A percentile compares a stretch with the other conserved stretches of the same genome.
Evolutionary conservation across 2,797 vertebrate species (phyloP).

Genomic region (Phrynocephalus guinanensis): DNA sequence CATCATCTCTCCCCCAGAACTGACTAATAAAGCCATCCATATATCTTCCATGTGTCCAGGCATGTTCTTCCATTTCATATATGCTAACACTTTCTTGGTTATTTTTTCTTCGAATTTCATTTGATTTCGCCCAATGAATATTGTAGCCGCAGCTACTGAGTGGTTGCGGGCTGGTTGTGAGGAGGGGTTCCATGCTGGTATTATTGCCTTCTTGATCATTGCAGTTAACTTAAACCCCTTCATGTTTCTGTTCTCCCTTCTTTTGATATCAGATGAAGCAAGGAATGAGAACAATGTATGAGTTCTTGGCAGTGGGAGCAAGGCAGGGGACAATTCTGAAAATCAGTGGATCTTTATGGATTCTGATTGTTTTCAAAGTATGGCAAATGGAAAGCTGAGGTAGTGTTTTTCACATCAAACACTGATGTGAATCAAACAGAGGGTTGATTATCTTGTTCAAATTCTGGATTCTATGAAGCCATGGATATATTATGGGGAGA

Average conservation of each 20-base stretch:
- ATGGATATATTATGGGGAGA: background rate
- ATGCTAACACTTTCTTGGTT: slow-evolving; percentile 48
- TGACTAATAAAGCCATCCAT: slow-evolving; percentile 32
- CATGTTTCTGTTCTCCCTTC: background rate
- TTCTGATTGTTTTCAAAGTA: background rate
- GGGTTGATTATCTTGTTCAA: background rate
- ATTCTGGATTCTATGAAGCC: background rate
- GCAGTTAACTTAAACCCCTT: slow-evolving; percentile 35
- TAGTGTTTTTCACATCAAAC: background rate
- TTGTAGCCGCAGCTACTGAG: slow-evolving; percentile 50
- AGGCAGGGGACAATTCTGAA: background rate
- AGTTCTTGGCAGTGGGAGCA: background rate
- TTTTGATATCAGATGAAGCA: background rate
- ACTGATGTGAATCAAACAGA: background rate
- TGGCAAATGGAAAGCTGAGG: background rate
- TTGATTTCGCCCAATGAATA: slow-evolving; percentile 56
- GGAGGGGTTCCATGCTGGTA: slow-evolving; percentile 35
- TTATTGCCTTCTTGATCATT: slow-evolving; percentile 33
- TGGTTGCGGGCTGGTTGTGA: slow-evolving; percentile 32
- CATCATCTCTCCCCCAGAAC: background rate
- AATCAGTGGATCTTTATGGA: background rate
- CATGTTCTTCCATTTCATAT: slow-evolving; percentile 47
- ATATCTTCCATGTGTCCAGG: slow-evolving; percentile 1
- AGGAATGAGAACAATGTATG: background rate
- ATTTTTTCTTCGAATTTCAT: slow-evolving; percentile 51